Percentiles rank a stretch among this genome's conserved stretches.
These are phyloP conservation scores for Apamea anceps DNA, from an alignment of 2,888 invertebrate species.

Conservation along the genomic window DNA sequence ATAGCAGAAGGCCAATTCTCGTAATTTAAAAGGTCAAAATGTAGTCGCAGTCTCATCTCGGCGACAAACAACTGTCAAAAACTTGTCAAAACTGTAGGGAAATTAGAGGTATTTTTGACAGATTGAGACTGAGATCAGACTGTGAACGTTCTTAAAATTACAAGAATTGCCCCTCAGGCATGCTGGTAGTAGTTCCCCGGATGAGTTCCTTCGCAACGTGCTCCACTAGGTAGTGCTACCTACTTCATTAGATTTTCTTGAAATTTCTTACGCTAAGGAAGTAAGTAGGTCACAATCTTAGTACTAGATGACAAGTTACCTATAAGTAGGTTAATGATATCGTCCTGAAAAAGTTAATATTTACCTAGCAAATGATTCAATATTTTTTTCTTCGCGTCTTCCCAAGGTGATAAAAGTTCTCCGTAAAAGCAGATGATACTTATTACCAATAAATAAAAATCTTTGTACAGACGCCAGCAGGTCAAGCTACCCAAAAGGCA, in stretches of 20 bases:
- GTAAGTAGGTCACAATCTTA: background rate
- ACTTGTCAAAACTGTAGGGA: no score
- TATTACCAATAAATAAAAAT: background rate
- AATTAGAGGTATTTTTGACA: no score
- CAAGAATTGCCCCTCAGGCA: no score
- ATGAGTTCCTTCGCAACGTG: background rate
- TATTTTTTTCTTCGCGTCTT: background rate
- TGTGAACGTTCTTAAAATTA: no score
- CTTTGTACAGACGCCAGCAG: no score
- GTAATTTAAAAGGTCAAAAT: no score
- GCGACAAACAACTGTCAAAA: no score
- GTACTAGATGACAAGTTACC: background rate
- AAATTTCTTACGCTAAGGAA: background rate
- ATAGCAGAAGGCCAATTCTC: no score
- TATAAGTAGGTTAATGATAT: background rate
- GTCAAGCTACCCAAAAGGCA: no score
- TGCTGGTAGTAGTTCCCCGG: background rate
- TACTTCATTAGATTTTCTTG: constrained; percentile 14
- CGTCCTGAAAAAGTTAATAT: background rate
- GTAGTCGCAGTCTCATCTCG: no score
- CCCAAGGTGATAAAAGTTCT: background rate
- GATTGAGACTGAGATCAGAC: no score
- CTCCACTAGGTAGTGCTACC: background rate
- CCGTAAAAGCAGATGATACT: background rate
- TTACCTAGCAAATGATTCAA: background rate